phyloP scores from a whole-genome alignment of 37 sponge, comb jelly and placozoan genomes.

The Ephydatia muelleri region DNA sequence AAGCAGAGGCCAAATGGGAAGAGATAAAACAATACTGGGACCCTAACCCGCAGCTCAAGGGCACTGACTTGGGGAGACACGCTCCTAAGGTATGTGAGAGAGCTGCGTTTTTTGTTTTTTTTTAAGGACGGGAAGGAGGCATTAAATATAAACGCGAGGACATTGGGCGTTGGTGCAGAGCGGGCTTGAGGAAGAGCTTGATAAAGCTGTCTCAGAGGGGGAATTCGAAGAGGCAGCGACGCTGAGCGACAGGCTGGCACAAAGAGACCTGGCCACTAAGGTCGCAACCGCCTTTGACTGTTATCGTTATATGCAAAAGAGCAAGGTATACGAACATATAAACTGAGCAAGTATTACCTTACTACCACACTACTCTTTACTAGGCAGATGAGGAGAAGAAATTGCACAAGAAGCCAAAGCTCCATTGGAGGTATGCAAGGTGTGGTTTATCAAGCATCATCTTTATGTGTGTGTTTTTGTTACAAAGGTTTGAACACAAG shows the following conservation, averaged over 20 bases:
- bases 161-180: slow-evolving; percentile 56
- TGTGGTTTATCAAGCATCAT: neutral
- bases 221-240: slow-evolving; percentile 47
- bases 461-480: too few species aligned
- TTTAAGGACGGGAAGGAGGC: neutral
- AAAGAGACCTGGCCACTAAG: slow-evolving; percentile 61
- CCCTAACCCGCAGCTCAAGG: slow-evolving; percentile 73
- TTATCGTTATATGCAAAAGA: slow-evolving; percentile 28
- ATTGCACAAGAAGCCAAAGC: slow-evolving; percentile 25
- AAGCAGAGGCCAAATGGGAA: slow-evolving; percentile 36
- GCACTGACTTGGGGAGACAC: slow-evolving; percentile 23
- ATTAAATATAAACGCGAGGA: neutral
- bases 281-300: slow-evolving; percentile 76
- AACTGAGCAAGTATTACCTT: too few species aligned
- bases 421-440: slow-evolving; percentile 52
- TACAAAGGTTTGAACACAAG: slow-evolving; percentile 66
- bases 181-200: slow-evolving; percentile 58
- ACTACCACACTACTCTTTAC: too few species aligned
- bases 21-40: slow-evolving; percentile 57
- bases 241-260: slow-evolving; percentile 58
- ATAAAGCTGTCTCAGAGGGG: slow-evolving; percentile 52
- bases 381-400: slow-evolving; percentile 42
- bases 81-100: slow-evolving; percentile 31
- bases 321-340: slow-evolving; percentile 16
- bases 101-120: too few species aligned